Evolutionary conservation across 2,113 vertebrate species (phyloP), one percentile per base, ranked within the genome.

Genomic region (Saccopteryx bilineata): DNA sequence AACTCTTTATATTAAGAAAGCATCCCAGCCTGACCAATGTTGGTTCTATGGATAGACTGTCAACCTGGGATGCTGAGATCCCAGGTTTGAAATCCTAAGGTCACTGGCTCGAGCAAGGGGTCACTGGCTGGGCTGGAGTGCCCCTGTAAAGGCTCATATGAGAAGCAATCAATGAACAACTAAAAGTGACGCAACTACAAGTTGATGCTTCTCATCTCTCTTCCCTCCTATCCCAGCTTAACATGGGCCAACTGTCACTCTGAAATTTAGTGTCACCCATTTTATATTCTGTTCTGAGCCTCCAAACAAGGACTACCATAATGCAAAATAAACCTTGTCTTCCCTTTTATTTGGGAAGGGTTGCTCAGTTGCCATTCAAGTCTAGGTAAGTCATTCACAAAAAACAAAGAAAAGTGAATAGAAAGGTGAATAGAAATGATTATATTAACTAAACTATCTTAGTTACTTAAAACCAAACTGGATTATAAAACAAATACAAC

Each of bases 381-480:
- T 31, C 17, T 48, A 48, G 15, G 46, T n/a, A 88, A 87, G 80
- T 33, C 76, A 92, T 46, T 76, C 14, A 78, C 69, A 46, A 79
- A 5, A 88, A 54, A 58, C 65, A 66, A 24, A 39, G 39, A 39
- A n/a, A n/a, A n/a, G n/a, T n/a, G n/a, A n/a, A n/a, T n/a, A 85
- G 18, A 50, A 50, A 87, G 48, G 14, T 46, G 14, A 90, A 50
- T 0, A 60, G 78, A 93, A 33, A 72, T 24, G 14, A 58, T 26
- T 24, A 2, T 13, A 69, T 19, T 69, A 21, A 23, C 46, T 76
- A 72, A 63, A 85, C 52, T 74, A 33, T 90, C 71, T 5, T 14
- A 72, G 33, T 60, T 81, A 61, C 61, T 96, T 71, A 76, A 96
- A 84, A 72, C 28, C 48, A 82, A 78, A 50, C 48, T 90, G 33